Evolutionary conservation across 2,113 vertebrate genomes (phyloP).

Genomic region (Phylloscopus trochiloides): DNA sequence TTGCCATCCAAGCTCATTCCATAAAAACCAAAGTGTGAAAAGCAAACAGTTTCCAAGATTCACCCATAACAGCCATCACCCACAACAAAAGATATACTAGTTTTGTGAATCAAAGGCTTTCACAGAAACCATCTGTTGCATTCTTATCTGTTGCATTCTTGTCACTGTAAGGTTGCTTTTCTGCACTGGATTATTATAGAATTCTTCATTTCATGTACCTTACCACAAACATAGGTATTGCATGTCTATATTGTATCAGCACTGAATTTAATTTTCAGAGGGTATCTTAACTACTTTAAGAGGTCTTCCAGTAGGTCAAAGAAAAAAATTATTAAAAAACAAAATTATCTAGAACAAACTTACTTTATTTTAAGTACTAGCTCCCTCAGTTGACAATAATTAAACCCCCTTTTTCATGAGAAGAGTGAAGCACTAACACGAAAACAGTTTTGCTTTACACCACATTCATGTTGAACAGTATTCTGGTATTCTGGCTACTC

Average conservation of each 20-base stretch:
- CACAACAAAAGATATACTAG: neutral
- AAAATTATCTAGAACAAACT: neutral
- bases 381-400: neutral
- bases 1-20: neutral
- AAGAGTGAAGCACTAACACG: neutral
- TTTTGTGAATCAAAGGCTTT: neutral
- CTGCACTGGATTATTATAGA: neutral
- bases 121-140: neutral
- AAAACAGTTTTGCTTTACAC: neutral
- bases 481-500: neutral
- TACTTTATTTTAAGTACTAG: neutral
- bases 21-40: neutral
- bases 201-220: neutral
- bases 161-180: neutral
- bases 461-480: neutral
- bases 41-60: neutral
- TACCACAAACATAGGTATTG: neutral
- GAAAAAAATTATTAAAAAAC: neutral
- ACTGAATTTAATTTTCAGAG: neutral
- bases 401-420: neutral
- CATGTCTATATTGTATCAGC: neutral
- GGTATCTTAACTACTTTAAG: neutral
- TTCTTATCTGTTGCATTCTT: neutral
- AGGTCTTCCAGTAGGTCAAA: neutral
- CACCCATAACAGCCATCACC: neutral